Base-by-base conservation (phyloP, 2,113 vertebrate species). In the Pseudopipra pipra region DNA sequence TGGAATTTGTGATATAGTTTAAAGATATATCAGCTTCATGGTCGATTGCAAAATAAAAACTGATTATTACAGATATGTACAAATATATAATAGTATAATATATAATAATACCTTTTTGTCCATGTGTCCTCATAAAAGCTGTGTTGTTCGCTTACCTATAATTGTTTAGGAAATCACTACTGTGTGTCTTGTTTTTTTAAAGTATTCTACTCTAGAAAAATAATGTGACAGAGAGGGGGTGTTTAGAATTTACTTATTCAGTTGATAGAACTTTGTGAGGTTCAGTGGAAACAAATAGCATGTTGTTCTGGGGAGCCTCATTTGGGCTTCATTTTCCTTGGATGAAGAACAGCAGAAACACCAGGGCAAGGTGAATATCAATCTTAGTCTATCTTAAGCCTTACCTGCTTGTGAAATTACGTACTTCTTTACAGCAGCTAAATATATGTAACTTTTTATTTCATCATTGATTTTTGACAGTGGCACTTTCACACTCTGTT, bases 171-270 rank as follows among this genome's bases (percentile, higher is more conserved):
- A 96, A 90, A 70, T 92, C 72, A 74, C 24, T 86, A 49, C 8
- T 72, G 44, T 61, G 24, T 91, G 47, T 82, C 66, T 89, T 92
- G 92, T 44, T 95, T 78, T 39, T 87, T 87, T 92, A 30, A 91
- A 89, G n/a, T 78, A 63, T 81, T 77, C 43, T 94, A 39, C 63
- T 96, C 46, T 56, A 65, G 73, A 81, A 78, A 87, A 87, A 78
- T 65, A 31, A 41, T 86, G 77, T 87, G 56, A 85, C 66, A 43
- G 19, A 85, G 22, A 85, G n/a, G 61, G 55, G 22, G 22, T 81
- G 65, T 89, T 96, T 84, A 81, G 76, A 63, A 77, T 81, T 92
- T 81, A 77, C 59, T 66, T 72, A 35, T n/a, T 79, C 1, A 3
- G 18, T 79, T 56, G 30, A 22, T 80, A 71, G 41, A 81, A 71